Percentiles rank a stretch among this genome's conserved stretches.
phyloP scores from a whole-genome alignment of 2,113 vertebrate species.

The Hypomesus transpacificus region DNA sequence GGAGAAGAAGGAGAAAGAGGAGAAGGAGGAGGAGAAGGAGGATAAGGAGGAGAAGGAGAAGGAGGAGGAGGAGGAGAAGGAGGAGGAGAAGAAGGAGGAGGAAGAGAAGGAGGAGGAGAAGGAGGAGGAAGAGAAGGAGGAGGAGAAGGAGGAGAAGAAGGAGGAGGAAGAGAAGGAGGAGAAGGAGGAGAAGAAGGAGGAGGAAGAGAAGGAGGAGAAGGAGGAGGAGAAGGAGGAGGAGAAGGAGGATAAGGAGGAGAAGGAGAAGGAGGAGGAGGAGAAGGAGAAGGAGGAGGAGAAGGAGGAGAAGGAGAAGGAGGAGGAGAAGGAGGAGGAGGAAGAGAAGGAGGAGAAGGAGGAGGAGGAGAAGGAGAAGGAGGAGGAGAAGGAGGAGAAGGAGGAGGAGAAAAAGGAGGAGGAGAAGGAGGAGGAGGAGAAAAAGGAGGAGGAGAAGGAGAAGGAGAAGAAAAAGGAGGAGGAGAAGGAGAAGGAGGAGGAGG shows the following conservation, averaged over 20 bases:
- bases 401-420: too few species aligned
- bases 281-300: neutral
- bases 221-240: neutral
- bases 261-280: too few species aligned
- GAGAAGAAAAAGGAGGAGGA: too few species aligned
- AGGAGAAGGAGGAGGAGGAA: too few species aligned
- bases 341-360: too few species aligned
- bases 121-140: neutral
- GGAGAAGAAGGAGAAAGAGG: neutral
- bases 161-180: neutral
- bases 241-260: too few species aligned
- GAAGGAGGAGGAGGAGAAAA: too few species aligned
- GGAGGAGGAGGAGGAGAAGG: neutral
- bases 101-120: neutral
- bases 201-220: neutral
- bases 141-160: neutral
- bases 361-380: neutral
- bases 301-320: neutral
- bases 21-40: neutral
- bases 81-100: neutral
- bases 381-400: too few species aligned
- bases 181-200: neutral
- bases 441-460: neutral
- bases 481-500: neutral
- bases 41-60: neutral